Evolutionary conservation across 1,140 invertebrate species (phyloP).

Genomic region (Orchestia grillus): DNA sequence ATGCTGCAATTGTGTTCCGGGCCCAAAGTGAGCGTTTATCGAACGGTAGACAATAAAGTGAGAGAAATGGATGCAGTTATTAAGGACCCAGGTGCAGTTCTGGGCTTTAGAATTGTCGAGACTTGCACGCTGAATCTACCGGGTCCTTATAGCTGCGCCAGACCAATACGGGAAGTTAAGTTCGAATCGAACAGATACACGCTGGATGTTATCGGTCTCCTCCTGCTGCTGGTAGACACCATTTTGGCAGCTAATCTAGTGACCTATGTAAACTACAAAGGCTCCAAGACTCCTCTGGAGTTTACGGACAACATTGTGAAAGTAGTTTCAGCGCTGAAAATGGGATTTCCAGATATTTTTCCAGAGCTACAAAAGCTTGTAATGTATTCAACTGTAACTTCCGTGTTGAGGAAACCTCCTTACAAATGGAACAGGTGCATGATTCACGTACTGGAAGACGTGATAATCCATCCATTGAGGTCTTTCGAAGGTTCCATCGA

Average conservation of each 20-base stretch:
- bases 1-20: conserved; percentile 40
- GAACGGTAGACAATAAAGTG: conserved; percentile 38
- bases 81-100: not conserved
- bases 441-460: conserved; percentile 5
- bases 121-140: conserved; percentile 14
- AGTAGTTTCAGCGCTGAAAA: not conserved
- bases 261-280: not conserved
- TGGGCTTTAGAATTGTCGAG: not conserved
- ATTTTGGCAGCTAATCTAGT: not conserved
- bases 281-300: not conserved
- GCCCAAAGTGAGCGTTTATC: not conserved
- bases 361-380: conserved; percentile 21
- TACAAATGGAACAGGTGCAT: conserved; percentile 48
- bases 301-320: conserved; percentile 1
- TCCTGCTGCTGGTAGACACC: not conserved
- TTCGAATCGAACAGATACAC: conserved; percentile 27
- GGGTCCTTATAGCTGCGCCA: conserved; percentile 4
- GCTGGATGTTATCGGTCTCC: not conserved
- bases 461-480: not conserved
- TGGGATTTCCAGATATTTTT: not conserved
- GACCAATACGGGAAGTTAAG: not conserved
- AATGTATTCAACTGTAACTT: not conserved
- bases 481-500: not conserved
- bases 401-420: not conserved
- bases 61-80: conserved; percentile 41